Base-by-base conservation (phyloP, 2,888 invertebrate genomes). In the Hydrotaea diabolus region DNA sequence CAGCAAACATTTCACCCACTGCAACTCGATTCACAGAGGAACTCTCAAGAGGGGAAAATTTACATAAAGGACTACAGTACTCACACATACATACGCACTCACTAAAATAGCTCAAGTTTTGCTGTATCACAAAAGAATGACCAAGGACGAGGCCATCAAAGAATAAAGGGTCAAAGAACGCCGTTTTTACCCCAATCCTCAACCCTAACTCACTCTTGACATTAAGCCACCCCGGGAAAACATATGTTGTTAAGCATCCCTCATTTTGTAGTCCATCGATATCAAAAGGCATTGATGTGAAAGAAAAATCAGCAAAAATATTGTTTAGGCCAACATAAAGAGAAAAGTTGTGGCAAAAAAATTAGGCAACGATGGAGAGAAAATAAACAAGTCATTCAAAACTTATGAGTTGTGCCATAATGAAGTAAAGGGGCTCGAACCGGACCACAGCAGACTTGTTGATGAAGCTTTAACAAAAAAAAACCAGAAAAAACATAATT, bases 381-480 rank as follows among this genome's bases (percentile, higher is more conserved):
- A 36, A 62, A 62, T 31, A 62, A 62, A 36, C 26, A 62, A 31
- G 62, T 62, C 62, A 62, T 62, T 62, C 31, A 26, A 62, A 62
- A 62, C 31, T 62, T 62, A 62, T 62, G 62, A 62, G 31, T 31
- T 62, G n/a, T 31, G n/a, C 15, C 31, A 62, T 62, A 62, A 62
- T 62, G 62, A 62, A 31, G 19, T 62, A 8, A 26, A 59, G 26
- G 26, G 31, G n/a, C 31, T 31, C 31, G 9, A 4, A 13, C 13
- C 39, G 7, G 9, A 3, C 31, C 31, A 26, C 59, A 23, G 31
- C 26, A 17, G 62, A 31, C 62, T 31, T 62, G 62, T 62, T 62
- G 62, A 62, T 62, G 62, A 36, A 62, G 62, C 62, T n/a, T 59
- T 3, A 59, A 59, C 59, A 15, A 59, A 23, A 59, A 15, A 23